phyloP scores from a whole-genome alignment of 2,888 invertebrate genomes.

The Tubulanus polymorphus region DNA sequence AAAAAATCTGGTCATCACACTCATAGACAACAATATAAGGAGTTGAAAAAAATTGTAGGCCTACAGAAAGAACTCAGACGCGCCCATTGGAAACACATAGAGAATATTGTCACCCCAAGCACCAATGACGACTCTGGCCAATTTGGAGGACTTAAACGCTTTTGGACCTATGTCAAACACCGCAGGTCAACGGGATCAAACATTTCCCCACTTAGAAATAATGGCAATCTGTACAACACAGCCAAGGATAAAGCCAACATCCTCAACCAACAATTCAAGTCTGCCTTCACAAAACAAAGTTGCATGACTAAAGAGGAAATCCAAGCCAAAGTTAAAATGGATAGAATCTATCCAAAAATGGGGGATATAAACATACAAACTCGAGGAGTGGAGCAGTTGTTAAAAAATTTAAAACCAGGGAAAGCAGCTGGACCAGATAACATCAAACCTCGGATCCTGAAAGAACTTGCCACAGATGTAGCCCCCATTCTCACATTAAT shows the following conservation, averaged over 20 bases:
- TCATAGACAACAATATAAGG: no score
- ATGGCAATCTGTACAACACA: no score
- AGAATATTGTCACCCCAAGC: constrained; percentile 13
- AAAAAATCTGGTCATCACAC: no score
- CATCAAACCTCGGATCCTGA: no score
- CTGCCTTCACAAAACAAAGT: not conserved
- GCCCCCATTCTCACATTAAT: no score
- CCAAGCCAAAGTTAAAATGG: not conserved
- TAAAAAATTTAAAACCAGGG: not conserved
- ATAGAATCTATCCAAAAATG: not conserved
- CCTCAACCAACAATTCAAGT: not conserved
- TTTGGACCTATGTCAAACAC: not conserved
- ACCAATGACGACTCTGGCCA: no score
- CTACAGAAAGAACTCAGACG: constrained; percentile 12
- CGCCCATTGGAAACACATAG: constrained; percentile 13
- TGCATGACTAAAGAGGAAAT: no score
- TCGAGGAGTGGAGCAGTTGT: not conserved
- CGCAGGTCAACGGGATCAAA: not conserved
- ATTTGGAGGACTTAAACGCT: no score
- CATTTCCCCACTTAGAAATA: not conserved
- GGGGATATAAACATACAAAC: not conserved
- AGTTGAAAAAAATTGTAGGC: no score
- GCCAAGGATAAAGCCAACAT: not conserved
- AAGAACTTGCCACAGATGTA: no score
- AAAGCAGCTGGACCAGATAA: not conserved